Conservation (phyloP, 2,888 invertebrate species). For the Drosophila merina region DNA sequence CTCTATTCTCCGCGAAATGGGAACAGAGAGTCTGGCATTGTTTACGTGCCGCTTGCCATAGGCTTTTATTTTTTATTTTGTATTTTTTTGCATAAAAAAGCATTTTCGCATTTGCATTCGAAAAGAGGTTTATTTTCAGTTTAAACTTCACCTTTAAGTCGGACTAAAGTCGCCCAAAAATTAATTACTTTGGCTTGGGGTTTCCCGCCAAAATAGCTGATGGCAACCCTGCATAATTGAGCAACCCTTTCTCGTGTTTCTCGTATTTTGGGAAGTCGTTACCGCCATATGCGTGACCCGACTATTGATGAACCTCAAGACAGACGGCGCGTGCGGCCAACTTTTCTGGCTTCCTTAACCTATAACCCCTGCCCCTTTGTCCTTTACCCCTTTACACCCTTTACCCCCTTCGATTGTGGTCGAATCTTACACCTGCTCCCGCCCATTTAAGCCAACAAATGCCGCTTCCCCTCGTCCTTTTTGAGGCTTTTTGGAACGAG, state of each 20-base stretch:
- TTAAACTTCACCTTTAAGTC: conserved; percentile 19
- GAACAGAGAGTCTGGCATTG: conserved; percentile 51
- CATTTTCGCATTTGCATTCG: conserved; percentile 30
- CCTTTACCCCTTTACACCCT: background rate
- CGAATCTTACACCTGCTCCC: conserved; percentile 59
- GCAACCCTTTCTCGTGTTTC: conserved; percentile 20
- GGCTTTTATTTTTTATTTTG: conserved; percentile 14
- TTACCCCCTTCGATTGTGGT: conserved; percentile 36
- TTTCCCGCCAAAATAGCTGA: conserved; percentile 28
- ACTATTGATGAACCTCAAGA: conserved; percentile 61
- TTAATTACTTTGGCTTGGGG: conserved; percentile 17
- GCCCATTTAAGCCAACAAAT: no score
- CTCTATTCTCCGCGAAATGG: conserved; percentile 9
- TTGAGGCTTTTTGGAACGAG: background rate
- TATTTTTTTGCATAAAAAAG: conserved; percentile 43
- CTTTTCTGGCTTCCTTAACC: conserved; percentile 46
- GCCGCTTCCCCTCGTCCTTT: background rate
- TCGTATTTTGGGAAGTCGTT: background rate
- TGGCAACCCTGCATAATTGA: conserved; percentile 38
- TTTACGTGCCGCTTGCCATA: conserved; percentile 47
- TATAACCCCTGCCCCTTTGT: conserved; percentile 2
- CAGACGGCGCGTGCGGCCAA: conserved; percentile 60
- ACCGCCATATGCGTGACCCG: conserved; percentile 45
- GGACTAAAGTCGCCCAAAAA: conserved; percentile 45
- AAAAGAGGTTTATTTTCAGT: background rate